These are phyloP conservation scores for Atherinomorus stipes DNA, from an alignment of 2,113 vertebrate species.

Conservation along the genomic window DNA sequence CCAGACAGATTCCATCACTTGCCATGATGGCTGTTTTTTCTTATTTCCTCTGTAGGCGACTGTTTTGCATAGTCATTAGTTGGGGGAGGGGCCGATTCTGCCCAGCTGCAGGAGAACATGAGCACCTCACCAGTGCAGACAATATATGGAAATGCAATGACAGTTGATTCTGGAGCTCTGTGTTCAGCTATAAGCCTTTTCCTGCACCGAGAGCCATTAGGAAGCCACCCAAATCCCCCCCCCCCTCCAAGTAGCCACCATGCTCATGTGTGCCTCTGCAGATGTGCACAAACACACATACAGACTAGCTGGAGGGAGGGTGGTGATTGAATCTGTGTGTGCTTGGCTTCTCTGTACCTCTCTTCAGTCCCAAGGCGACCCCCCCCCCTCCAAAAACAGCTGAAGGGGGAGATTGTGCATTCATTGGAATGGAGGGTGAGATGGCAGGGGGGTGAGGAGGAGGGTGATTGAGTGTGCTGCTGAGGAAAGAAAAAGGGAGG, in stretches of 20 bases:
- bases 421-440: conserved; percentile 81
- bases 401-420: conserved; percentile 80
- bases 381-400: conserved; percentile 13
- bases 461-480: conserved; percentile 82
- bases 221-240: conserved; percentile 40
- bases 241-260: conserved; percentile 39
- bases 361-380: conserved; percentile 65
- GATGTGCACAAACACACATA: conserved; percentile 73
- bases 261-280: conserved; percentile 70
- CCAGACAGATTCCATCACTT: conserved; percentile 17
- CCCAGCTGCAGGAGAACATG: conserved; percentile 40
- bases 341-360: conserved; percentile 56
- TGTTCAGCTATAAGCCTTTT: conserved; percentile 75
- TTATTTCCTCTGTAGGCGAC: conserved; percentile 9
- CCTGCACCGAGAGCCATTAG: conserved; percentile 63
- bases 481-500: conserved; percentile 68
- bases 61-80: conserved; percentile 66
- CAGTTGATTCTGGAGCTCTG: conserved; percentile 60
- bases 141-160: conserved; percentile 57
- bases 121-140: conserved; percentile 45
- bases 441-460: conserved; percentile 43
- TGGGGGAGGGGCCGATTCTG: conserved; percentile 21
- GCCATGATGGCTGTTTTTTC: conserved; percentile 15
- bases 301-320: neutral
- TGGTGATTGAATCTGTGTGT: conserved; percentile 62